Base-by-base conservation (phyloP, 2,113 vertebrate species). In the Marmota monax region DNA sequence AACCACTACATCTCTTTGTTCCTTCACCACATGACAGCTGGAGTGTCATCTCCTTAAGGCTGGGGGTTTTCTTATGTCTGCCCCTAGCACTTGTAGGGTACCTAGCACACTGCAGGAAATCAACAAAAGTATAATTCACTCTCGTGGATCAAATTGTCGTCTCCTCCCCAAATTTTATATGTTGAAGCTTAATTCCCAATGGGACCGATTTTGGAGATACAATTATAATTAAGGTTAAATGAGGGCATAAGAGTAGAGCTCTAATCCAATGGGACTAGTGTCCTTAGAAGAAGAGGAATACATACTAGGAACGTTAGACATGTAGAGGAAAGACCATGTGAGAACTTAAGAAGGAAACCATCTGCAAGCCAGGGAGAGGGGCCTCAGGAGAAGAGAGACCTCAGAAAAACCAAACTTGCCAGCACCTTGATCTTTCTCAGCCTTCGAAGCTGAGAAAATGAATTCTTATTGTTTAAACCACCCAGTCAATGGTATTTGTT, bases 221-320 rank as follows among this genome's bases (percentile, higher is more conserved):
- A 85, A 42, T 74, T 34, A 72, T 51, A 78, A 53, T 32, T 39
- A 6, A 61, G 29, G 37, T 51, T 63, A 58, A 69, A 32, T 1
- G 32, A 61, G 34, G 65, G 37, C 7, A 32, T 32, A n/a, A 79
- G 45, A 22, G 51, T 51, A 17, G 78, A 45, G 22, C 42, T 12
- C 1, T 8, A 23, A 53, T 48, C 42, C 1, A 16, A 4, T 1
- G 13, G 78, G 45, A n/a, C 84, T 65, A 16, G 45, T 13, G 56
- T 63, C 45, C 74, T 76, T 72, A 0, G 0, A 8, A 65, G 61
- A 58, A 63, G 67, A 56, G 23, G 53, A n/a, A 34, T 37, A 85
- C 37, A 23, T 27, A 37, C 78, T 32, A 34, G 56, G 34, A 23
- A 0, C 4, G 3, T 58, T 13, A 1, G 51, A 0, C 16, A 4